Evolutionary conservation across 2,888 invertebrate species (phyloP), one percentile per base, ranked within the genome.

Genomic region (Trachelus iudaicus): DNA sequence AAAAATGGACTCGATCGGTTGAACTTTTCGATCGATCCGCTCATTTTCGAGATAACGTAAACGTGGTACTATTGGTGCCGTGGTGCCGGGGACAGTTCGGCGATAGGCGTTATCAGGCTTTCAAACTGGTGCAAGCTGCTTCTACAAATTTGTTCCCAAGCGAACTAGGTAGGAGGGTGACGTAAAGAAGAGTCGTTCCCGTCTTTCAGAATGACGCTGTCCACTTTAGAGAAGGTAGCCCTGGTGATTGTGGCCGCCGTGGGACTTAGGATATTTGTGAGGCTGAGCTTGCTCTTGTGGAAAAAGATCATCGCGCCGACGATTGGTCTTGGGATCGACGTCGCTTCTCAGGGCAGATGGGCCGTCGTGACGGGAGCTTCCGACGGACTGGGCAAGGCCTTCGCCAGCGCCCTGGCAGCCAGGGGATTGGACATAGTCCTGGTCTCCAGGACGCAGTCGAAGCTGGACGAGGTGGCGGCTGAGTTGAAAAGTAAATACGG

Each of bases 301-400:
- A 91, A 85, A 33, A 91, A 90, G 73, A 76, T 91, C 3, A 85
- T 91, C 9, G 91, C 89, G 0, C 91, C 91, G 0, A 83, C 78
- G 12, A 79, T 91, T 4, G 88, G 89, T n/a, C 79, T 90, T 0
- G 90, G 88, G 1, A 84, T 91, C n/a, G 88, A 91, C 71, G 81
- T 90, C 0, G 82, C 83, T 4, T 83, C 85, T 0, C 91, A 91
- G 74, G 91, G 91, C 35, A 88, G 81, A 83, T 91, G 91, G 91
- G 91, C 91, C 0, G 97, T 98, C 86, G 93, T 98, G 23, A 98
- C 98, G 30, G 98, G 98, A 15, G 95, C 96, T 23, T 97, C 97
- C 0, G 97, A 97, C 92, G 98, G 98, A 4, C 95, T 98, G 81
- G 98, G 98, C 82, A 97, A 97, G 91, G 96, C 97, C 33, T 98